These are phyloP conservation scores for Drosophila willistoni DNA, from an alignment of 1,140 invertebrate species.

Conservation along the genomic window DNA sequence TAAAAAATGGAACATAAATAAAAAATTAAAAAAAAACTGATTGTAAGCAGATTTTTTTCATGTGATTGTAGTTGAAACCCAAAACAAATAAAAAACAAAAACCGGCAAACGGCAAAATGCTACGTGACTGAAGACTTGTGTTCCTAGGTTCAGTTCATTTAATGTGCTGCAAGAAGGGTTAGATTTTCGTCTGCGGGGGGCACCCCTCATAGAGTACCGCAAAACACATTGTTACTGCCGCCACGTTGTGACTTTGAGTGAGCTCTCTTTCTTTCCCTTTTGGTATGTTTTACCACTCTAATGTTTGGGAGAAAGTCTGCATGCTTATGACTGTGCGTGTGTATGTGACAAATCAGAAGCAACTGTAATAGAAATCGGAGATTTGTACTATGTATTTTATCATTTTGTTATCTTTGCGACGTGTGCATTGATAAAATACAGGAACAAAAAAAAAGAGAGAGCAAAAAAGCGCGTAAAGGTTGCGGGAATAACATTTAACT, in stretches of 20 bases:
- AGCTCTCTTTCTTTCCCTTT: background rate
- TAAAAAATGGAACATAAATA: background rate
- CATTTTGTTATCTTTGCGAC: conserved; percentile 39
- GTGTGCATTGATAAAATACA: conserved; percentile 47
- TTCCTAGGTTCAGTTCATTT: background rate
- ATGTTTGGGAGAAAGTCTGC: conserved; percentile 12
- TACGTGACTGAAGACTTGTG: conserved; percentile 59
- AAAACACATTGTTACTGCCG: background rate
- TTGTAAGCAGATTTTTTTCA: conserved; percentile 2
- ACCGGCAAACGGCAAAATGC: conserved; percentile 34
- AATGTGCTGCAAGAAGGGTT: conserved; percentile 25
- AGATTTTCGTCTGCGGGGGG: background rate
- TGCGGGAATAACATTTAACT: conserved; percentile 2
- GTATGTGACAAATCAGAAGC: background rate
- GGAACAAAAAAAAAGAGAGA: conserved; percentile 29
- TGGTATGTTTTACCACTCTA: conserved; percentile 1
- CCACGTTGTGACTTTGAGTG: conserved; percentile 9
- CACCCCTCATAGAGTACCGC: background rate
- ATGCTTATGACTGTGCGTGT: background rate
- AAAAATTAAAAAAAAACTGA: background rate
- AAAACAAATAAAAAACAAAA: conserved; percentile 28
- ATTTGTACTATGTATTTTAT: conserved; percentile 30
- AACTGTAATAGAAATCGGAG: conserved; percentile 5
- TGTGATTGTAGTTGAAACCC: conserved; percentile 1
- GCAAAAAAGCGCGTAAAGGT: conserved; percentile 36